Conservation (phyloP, 2,797 vertebrate genomes). For the Capromys pilorides region DNA sequence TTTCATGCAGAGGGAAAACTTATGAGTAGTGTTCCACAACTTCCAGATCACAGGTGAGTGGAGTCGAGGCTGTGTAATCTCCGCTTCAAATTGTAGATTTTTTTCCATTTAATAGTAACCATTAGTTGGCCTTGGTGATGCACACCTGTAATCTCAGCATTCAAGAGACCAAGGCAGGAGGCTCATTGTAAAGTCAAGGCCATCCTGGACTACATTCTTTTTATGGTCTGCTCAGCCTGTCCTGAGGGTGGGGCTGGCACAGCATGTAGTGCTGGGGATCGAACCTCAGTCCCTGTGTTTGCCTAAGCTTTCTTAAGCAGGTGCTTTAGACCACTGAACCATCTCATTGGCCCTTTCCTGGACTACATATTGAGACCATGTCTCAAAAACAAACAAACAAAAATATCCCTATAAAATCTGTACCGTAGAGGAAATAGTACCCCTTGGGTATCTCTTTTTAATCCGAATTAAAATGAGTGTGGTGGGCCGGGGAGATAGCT, state of each 20-base stretch:
- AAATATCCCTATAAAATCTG: neutral
- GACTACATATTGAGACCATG: neutral
- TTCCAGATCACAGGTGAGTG: neutral
- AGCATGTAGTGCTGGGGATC: no score
- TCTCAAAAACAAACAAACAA: neutral
- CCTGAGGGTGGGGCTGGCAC: no score
- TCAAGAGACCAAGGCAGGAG: neutral
- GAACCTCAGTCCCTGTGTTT: no score
- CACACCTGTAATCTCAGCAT: neutral
- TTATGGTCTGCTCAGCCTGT: no score
- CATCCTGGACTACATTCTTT: no score
- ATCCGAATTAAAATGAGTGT: neutral
- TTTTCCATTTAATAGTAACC: neutral
- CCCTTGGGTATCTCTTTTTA: neutral
- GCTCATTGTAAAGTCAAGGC: neutral
- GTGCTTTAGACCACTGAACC: no score
- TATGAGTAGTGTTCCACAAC: neutral
- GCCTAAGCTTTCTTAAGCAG: no score
- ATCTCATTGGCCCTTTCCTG: neutral
- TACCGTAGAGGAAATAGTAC: neutral
- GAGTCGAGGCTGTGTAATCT: neutral
- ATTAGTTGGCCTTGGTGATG: neutral
- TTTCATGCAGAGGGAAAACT: constrained; percentile 4
- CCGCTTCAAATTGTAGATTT: constrained; percentile 34
- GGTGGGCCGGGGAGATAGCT: no score